Evolutionary conservation across 2,888 invertebrate species (phyloP).

Genomic region (Dasysyrphus albostriatus): DNA sequence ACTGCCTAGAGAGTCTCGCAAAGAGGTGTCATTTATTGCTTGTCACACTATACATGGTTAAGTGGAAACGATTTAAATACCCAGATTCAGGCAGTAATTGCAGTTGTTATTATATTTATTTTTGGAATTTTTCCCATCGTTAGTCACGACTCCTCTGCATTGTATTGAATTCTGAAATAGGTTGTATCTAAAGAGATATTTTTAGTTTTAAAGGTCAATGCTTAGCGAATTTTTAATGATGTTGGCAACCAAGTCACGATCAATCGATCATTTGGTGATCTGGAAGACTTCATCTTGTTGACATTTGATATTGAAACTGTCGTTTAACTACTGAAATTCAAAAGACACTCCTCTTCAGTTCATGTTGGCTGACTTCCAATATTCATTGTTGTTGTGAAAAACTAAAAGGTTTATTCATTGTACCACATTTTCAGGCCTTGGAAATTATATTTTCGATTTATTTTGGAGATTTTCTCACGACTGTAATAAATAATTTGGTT

Average conservation of each 20-base stretch:
- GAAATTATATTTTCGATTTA: slow-evolving; percentile 27
- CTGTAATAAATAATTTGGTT: no score
- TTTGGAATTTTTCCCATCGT: slow-evolving; percentile 1
- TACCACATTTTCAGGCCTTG: slow-evolving; percentile 13
- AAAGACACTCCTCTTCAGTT: slow-evolving; percentile 11
- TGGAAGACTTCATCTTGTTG: slow-evolving; percentile 47
- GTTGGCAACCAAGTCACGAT: slow-evolving; percentile 50
- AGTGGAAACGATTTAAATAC: slow-evolving; percentile 64
- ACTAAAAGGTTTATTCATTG: slow-evolving; percentile 1
- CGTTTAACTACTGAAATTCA: neutral
- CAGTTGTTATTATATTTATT: slow-evolving; percentile 6
- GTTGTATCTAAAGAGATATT: neutral
- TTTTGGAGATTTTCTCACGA: slow-evolving; percentile 34
- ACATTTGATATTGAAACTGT: slow-evolving; percentile 47
- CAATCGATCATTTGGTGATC: slow-evolving; percentile 54
- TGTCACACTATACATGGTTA: slow-evolving; percentile 38
- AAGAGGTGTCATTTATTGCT: slow-evolving; percentile 68
- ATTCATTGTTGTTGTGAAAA: neutral
- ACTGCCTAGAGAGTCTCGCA: slow-evolving; percentile 32
- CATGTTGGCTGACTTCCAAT: neutral
- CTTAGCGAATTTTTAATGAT: slow-evolving; percentile 38
- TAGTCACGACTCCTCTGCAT: slow-evolving; percentile 22
- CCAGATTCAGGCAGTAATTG: slow-evolving; percentile 17
- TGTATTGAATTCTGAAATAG: neutral
- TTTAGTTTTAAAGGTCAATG: slow-evolving; percentile 64